A percentile compares a stretch with the other conserved stretches of the same genome.
phyloP scores from a whole-genome alignment of 2,113 vertebrate species.

The Ranitomeya imitator region DNA sequence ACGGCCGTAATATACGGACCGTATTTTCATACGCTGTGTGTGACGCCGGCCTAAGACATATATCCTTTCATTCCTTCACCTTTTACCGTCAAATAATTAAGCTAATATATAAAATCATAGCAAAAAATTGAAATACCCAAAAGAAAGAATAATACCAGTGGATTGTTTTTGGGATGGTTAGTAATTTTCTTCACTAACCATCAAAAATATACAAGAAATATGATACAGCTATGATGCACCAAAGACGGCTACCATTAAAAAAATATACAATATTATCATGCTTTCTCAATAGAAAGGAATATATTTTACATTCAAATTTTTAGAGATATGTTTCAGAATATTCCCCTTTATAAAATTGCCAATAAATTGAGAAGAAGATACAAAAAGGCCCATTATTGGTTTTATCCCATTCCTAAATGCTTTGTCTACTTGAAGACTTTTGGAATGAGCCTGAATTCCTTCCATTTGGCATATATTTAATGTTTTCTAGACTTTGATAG shows the following conservation, averaged over 20 bases:
- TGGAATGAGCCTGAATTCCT: slow-evolving; percentile 52
- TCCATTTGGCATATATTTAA: slow-evolving; percentile 51
- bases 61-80: neutral
- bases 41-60: no score
- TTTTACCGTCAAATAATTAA: neutral
- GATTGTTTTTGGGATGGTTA: neutral
- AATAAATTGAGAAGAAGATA: neutral
- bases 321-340: neutral
- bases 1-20: no score
- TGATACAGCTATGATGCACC: neutral
- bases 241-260: neutral
- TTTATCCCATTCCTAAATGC: slow-evolving; percentile 7
- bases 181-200: neutral
- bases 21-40: no score
- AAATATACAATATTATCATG: neutral
- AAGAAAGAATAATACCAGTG: neutral
- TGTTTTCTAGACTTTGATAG: slow-evolving; percentile 54
- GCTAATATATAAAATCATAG: neutral
- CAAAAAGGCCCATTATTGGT: neutral
- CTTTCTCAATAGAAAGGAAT: neutral
- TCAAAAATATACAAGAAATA: neutral
- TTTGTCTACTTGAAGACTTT: slow-evolving; percentile 18
- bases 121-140: neutral
- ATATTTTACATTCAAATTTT: neutral
- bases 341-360: neutral